A percentile compares a stretch with the other conserved stretches of the same genome.
These are phyloP conservation scores for Venturia canescens DNA, from an alignment of 1,140 invertebrate species.

Conservation along the genomic window DNA sequence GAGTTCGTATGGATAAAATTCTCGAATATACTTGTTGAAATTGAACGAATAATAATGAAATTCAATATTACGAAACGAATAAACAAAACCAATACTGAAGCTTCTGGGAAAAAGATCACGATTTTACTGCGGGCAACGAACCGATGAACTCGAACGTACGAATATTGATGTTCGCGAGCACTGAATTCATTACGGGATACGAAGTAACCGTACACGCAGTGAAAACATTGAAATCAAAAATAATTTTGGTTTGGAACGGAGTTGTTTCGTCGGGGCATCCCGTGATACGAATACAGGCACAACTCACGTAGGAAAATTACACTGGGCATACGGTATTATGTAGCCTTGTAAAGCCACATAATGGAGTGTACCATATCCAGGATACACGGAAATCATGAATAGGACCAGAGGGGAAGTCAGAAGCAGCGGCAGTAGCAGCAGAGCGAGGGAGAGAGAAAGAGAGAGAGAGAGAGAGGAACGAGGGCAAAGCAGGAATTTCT, in stretches of 20 bases:
- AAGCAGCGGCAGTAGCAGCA: constrained; percentile 33
- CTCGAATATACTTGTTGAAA: no score
- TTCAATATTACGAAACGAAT: neutral
- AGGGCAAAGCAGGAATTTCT: constrained; percentile 21
- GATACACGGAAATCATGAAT: constrained; percentile 37
- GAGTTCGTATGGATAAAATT: no score
- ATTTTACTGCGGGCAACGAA: constrained; percentile 41
- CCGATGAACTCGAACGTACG: neutral
- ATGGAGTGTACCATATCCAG: constrained; percentile 50
- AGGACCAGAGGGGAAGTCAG: constrained; percentile 51
- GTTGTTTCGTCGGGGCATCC: constrained; percentile 37
- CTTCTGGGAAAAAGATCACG: neutral
- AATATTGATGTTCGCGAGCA: neutral
- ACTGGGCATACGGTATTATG: neutral
- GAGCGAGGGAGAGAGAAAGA: neutral
- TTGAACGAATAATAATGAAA: neutral
- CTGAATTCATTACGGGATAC: constrained; percentile 40
- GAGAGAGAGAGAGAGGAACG: constrained; percentile 36
- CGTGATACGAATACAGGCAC: neutral
- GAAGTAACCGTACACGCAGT: constrained; percentile 53
- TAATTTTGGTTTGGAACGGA: constrained; percentile 59
- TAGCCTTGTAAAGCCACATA: constrained; percentile 20
- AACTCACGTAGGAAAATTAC: neutral
- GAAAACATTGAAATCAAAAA: constrained; percentile 61
- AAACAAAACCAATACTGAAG: neutral